A percentile compares a stretch with the other conserved stretches of the same genome.
These are phyloP conservation scores for Siniperca obscura DNA, from an alignment of 2,797 vertebrate species.

Conservation along the genomic window DNA sequence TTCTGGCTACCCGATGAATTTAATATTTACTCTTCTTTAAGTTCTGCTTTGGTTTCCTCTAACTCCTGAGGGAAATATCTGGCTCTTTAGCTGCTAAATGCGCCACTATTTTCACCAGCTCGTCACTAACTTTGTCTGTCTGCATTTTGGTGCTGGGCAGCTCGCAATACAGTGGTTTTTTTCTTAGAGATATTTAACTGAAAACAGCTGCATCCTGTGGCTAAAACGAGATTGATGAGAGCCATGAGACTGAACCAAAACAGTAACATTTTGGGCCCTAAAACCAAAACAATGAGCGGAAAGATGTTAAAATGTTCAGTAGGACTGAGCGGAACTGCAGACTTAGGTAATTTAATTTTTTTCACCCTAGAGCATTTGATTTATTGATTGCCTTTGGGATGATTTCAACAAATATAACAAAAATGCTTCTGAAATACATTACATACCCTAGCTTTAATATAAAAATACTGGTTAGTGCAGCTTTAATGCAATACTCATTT, in stretches of 20 bases:
- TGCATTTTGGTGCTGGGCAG: background rate
- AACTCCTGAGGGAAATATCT: background rate
- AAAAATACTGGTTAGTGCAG: background rate
- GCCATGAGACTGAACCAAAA: background rate
- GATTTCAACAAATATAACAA: too few relatives aligned
- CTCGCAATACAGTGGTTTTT: background rate
- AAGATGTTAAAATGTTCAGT: background rate
- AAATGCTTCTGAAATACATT: too few relatives aligned
- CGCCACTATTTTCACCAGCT: background rate
- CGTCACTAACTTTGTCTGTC: background rate
- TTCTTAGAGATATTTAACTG: too few relatives aligned
- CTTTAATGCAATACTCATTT: background rate
- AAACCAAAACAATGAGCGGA: constrained; percentile 4
- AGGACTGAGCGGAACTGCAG: background rate
- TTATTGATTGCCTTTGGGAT: too few relatives aligned
- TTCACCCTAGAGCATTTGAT: too few relatives aligned
- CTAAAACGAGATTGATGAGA: background rate
- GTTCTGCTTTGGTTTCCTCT: background rate
- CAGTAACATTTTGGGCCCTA: background rate
- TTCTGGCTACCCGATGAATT: too few relatives aligned
- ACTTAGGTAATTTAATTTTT: background rate
- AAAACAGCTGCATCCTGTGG: background rate
- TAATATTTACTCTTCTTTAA: too few relatives aligned
- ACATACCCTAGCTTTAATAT: background rate
- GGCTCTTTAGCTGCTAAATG: background rate